A percentile compares a stretch with the other conserved stretches of the same genome.
Conservation (phyloP, 2,888 invertebrate genomes). For the Hipparchia semele region DNA sequence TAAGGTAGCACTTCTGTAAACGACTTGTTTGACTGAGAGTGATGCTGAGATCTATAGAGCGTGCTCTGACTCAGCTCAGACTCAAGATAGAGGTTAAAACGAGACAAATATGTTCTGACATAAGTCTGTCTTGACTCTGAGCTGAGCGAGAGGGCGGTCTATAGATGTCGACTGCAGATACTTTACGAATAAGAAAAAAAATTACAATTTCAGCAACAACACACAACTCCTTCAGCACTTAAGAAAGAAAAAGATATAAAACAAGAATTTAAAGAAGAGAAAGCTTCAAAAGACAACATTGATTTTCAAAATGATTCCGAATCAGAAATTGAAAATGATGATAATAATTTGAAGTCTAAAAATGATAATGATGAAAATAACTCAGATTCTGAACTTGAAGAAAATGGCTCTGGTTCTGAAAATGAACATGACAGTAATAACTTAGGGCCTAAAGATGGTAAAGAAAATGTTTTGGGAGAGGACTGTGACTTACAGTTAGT, state of each 20-base stretch:
- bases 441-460: constrained; percentile 37
- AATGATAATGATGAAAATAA: constrained; percentile 38
- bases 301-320: constrained; percentile 38
- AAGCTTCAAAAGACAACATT: constrained; percentile 3
- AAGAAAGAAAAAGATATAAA: constrained; percentile 40
- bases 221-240: constrained; percentile 28
- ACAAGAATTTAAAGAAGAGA: not conserved
- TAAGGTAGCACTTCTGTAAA: too few species aligned
- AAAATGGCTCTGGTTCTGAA: constrained; percentile 32
- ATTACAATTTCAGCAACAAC: constrained; percentile 11
- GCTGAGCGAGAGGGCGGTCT: too few species aligned
- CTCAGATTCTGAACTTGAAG: constrained; percentile 23
- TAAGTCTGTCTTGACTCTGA: too few species aligned
- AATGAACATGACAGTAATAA: constrained; percentile 39
- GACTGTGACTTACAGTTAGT: constrained; percentile 63
- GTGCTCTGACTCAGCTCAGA: too few species aligned
- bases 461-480: constrained; percentile 29
- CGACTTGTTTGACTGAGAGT: too few species aligned
- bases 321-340: constrained; percentile 39
- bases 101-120: too few species aligned
- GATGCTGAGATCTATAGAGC: too few species aligned
- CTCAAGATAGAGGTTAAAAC: too few species aligned
- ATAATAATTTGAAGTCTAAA: constrained; percentile 43
- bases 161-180: too few species aligned
- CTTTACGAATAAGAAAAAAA: not conserved